Conservation (phyloP, 2,797 vertebrate genomes). For the Dromococcyx pavoninus region DNA sequence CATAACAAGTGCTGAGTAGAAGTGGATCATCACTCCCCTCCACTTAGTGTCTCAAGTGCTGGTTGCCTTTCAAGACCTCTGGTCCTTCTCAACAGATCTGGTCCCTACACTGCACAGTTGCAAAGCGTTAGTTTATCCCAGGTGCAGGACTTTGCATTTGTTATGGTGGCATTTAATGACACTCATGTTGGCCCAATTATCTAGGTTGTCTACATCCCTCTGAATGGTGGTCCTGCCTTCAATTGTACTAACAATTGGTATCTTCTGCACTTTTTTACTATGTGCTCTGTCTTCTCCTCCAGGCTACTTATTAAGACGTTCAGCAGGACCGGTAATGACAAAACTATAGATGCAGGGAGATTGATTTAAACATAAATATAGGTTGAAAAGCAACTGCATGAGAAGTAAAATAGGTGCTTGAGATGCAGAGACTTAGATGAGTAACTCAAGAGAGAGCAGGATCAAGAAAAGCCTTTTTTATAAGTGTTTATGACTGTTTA, state of each 20-base stretch:
- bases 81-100: background rate
- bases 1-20: background rate
- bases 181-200: background rate
- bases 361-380: background rate
- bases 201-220: background rate
- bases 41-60: rapidly evolving
- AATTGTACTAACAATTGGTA: rapidly evolving
- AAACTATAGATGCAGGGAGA: background rate
- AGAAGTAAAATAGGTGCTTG: background rate
- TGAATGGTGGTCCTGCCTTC: background rate
- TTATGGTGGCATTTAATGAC: background rate
- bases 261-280: background rate
- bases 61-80: background rate
- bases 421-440: background rate
- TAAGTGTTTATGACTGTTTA: conserved; percentile 16
- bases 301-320: background rate
- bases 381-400: background rate
- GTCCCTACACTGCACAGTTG: rapidly evolving
- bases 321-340: background rate
- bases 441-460: background rate
- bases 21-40: background rate
- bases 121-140: background rate
- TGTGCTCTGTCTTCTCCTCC: background rate
- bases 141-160: background rate
- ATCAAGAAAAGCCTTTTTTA: background rate